Evolutionary conservation across 37 sponge, comb jelly and placozoan genomes (phyloP).

Genomic region (Axinella damicornis): DNA sequence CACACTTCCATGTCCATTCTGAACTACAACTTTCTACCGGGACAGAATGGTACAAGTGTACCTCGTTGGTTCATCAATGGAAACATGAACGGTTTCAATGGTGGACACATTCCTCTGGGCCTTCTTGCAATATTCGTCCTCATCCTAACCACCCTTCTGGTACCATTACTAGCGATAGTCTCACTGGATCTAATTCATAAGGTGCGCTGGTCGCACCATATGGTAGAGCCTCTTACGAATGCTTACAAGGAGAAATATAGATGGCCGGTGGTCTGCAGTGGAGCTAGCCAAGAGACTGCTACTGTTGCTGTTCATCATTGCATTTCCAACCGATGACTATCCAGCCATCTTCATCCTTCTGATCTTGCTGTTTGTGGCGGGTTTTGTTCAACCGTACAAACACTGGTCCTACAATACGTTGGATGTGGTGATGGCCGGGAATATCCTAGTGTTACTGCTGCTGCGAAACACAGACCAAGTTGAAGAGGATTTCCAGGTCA

Average conservation of each 20-base stretch:
- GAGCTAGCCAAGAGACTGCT: constrained; percentile 63
- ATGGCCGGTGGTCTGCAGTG: constrained; percentile 70
- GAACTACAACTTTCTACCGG: constrained; percentile 63
- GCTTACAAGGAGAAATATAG: constrained; percentile 43
- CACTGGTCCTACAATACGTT: constrained; percentile 11
- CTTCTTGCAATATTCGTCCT: constrained; percentile 49
- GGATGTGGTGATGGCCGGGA: constrained; percentile 24
- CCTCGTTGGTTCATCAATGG: constrained; percentile 63
- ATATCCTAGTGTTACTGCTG: constrained; percentile 30
- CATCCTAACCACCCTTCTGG: constrained; percentile 2
- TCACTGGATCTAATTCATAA: not conserved
- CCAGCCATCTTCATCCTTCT: no score
- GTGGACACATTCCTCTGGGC: constrained; percentile 57
- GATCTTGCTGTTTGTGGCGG: not conserved
- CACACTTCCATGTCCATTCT: constrained; percentile 74
- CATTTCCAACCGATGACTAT: no score
- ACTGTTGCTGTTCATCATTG: no score
- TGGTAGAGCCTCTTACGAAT: not conserved
- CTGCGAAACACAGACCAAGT: constrained; percentile 8
- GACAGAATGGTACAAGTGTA: no score
- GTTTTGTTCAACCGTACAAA: constrained; percentile 55
- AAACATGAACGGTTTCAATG: constrained; percentile 54
- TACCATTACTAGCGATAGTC: not conserved
- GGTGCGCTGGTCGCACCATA: not conserved
- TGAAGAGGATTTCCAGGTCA: no score